phyloP scores from a whole-genome alignment of 2,888 invertebrate genomes.

The Furcula furcula region DNA sequence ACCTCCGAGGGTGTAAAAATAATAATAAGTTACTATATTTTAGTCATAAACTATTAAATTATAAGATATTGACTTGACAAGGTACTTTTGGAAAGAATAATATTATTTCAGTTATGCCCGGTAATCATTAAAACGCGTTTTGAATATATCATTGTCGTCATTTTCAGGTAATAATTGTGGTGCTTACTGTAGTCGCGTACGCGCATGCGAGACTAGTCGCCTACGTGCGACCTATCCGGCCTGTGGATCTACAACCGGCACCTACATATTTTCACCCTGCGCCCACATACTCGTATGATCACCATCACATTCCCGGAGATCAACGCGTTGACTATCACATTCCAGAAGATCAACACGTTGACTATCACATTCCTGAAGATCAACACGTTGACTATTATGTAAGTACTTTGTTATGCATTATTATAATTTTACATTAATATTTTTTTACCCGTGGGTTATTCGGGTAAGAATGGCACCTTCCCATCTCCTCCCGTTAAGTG shows the following conservation, averaged over 20 bases:
- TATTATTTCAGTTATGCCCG: too few species aligned
- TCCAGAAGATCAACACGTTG: constrained; percentile 72
- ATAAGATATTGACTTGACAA: too few species aligned
- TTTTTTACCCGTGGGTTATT: too few species aligned
- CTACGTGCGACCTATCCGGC: constrained; percentile 35
- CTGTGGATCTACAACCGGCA: constrained; percentile 46
- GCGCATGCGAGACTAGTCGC: constrained; percentile 53
- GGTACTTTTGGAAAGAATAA: too few species aligned
- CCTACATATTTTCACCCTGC: constrained; percentile 44
- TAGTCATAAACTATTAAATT: too few species aligned
- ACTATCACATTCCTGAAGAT: constrained; percentile 54
- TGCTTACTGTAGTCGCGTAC: constrained; percentile 46
- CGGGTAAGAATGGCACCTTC: too few species aligned
- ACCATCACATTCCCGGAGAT: constrained; percentile 54
- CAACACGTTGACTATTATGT: constrained; percentile 85
- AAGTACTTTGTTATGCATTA: constrained; percentile 57
- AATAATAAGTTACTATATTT: too few species aligned
- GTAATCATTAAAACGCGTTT: too few species aligned
- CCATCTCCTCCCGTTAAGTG: too few species aligned
- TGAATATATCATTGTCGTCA: too few species aligned
- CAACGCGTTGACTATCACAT: constrained; percentile 84
- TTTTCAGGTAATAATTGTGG: constrained; percentile 48
- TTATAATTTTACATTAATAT: too few species aligned
- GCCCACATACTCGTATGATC: constrained; percentile 27
- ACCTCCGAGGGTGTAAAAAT: too few species aligned